Conservation (phyloP, 2,797 vertebrate species). For the Botia almorhae region DNA sequence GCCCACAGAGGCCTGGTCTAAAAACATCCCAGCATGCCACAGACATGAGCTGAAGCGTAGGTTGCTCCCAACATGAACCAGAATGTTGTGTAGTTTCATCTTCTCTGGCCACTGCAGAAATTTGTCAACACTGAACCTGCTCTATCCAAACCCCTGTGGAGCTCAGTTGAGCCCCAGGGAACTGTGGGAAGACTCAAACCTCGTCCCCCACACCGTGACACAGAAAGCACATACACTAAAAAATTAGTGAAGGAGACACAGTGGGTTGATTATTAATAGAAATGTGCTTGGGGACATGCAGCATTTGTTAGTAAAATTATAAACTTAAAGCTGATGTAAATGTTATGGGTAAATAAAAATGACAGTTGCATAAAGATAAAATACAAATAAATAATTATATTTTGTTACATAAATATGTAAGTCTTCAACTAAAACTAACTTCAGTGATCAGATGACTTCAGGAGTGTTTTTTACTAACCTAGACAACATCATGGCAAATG, state of each 20-base stretch:
- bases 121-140: slow-evolving; percentile 39
- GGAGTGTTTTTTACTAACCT: no score
- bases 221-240: slow-evolving; percentile 65
- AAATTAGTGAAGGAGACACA: slow-evolving; percentile 70
- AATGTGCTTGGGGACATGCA: neutral
- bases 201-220: neutral
- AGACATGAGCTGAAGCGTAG: slow-evolving; percentile 57
- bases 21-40: slow-evolving; percentile 73
- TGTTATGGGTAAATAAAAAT: neutral
- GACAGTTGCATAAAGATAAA: neutral
- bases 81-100: slow-evolving; percentile 25
- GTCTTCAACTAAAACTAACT: no score
- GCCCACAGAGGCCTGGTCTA: slow-evolving; percentile 49
- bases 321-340: neutral
- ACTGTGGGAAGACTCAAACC: slow-evolving; percentile 44
- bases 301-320: neutral
- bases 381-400: neutral
- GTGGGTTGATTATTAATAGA: slow-evolving; percentile 18
- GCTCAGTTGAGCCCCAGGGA: slow-evolving; percentile 32
- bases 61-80: slow-evolving; percentile 53
- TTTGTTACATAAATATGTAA: no score
- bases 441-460: no score
- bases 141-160: slow-evolving; percentile 33
- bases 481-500: no score
- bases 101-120: slow-evolving; percentile 52